Evolutionary conservation across 2,888 invertebrate genomes (phyloP), one percentile per base, ranked within the genome.

Genomic region (Congeria kusceri): DNA sequence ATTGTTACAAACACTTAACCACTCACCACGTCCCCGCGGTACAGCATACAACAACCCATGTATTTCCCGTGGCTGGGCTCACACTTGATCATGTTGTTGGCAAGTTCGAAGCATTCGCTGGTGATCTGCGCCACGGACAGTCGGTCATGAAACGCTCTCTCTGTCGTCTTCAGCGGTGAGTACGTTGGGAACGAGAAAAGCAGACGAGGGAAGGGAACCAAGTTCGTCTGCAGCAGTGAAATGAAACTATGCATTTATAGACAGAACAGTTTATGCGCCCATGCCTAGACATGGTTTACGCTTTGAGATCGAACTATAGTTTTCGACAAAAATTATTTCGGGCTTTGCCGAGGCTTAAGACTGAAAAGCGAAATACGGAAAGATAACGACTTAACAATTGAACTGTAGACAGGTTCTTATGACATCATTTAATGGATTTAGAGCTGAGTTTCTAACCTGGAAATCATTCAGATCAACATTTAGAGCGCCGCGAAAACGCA

Each of bases 391-490:
- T n/a, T n/a, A n/a, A n/a, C n/a, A n/a, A n/a, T n/a, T n/a, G n/a
- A n/a, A n/a, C n/a, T n/a, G n/a, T n/a, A n/a, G n/a, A n/a, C n/a
- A n/a, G n/a, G n/a, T n/a, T n/a, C n/a, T n/a, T n/a, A n/a, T n/a
- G n/a, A n/a, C n/a, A n/a, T n/a, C n/a, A n/a, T n/a, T n/a, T n/a
- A n/a, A n/a, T n/a, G n/a, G n/a, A n/a, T n/a, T n/a, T n/a, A n/a
- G n/a, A n/a, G n/a, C n/a, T n/a, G n/a, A n/a, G n/a, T n/a, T n/a
- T n/a, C n/a, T n/a, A n/a, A 39, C 39, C 39, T 94, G 94, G 88
- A 94, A 94, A 87, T 94, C 94, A 2, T 94, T 94, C 80, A 94
- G 88, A 86, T 94, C 94, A 18, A 94, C 94, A 25, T 53, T 53
- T 2, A 53, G 25, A 9, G 53, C 53, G 53, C 53, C 53, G 53